Conservation (phyloP, 2,797 vertebrate genomes). For the Epinephelus malabaricus region DNA sequence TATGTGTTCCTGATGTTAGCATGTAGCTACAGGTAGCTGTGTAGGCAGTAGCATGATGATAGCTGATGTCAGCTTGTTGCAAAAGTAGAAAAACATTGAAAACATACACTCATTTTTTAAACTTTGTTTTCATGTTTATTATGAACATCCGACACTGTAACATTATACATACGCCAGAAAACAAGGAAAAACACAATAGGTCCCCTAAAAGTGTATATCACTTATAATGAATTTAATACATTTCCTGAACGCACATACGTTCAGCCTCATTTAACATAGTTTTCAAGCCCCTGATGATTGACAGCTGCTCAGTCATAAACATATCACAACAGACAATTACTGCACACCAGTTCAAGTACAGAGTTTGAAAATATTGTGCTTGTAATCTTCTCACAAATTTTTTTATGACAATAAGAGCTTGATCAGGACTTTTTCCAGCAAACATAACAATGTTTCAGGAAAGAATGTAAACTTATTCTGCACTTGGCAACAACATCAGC, state of each 20-base stretch:
- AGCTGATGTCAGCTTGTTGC: too few species aligned
- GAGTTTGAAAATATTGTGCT: conserved; percentile 16
- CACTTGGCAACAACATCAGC: not conserved
- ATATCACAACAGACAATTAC: not conserved
- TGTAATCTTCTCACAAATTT: not conserved
- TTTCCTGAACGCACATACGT: not conserved
- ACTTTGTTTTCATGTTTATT: too few species aligned
- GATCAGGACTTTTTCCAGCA: not conserved
- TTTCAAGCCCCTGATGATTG: not conserved
- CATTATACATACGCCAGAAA: too few species aligned
- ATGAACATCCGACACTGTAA: too few species aligned
- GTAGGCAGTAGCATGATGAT: too few species aligned
- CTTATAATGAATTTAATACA: not conserved
- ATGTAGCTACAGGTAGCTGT: too few species aligned
- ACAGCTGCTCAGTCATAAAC: conserved; percentile 2
- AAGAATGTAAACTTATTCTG: conserved; percentile 30
- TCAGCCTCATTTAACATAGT: conserved; percentile 4
- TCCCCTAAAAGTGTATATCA: too few species aligned
- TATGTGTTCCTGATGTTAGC: too few species aligned
- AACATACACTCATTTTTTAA: too few species aligned
- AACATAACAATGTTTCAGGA: conserved; percentile 24
- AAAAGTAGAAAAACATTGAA: too few species aligned
- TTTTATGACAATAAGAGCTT: not conserved
- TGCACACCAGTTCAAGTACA: not conserved
- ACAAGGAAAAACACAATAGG: too few species aligned